Evolutionary conservation across 2,113 vertebrate genomes (phyloP), one percentile per base, ranked within the genome.

Genomic region (Salvelinus alpinus): DNA sequence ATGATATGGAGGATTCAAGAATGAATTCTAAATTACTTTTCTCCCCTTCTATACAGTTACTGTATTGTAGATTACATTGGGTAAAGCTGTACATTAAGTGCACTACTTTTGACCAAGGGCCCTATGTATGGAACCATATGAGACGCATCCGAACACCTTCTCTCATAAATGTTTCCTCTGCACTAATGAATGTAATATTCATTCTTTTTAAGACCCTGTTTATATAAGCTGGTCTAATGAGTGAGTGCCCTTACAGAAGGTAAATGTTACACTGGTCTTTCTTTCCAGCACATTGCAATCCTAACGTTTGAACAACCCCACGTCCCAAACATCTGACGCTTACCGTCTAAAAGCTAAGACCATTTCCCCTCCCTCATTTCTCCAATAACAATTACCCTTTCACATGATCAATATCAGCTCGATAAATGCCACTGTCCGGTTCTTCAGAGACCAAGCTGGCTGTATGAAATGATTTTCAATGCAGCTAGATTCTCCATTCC

Each of bases 401-500:
- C 25, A 27, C 12, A 66, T 29, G 16, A 12, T 25, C n/a, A 4
- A 5, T 54, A 54, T 54, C 51, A 54, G 88, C 84, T 77, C 59
- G 78, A 79, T 85, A 82, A 86, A 74, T 77, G 73, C 81, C 38
- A 14, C 47, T 51, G 74, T 75, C 84, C 75, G 62, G 27, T 76
- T 68, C 74, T 5, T 86, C 71, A 84, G 80, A 78, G 65, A 73
- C 80, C 80, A 74, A 62, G 64, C 78, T 75, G 31, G 60, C 70
- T 70, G 31, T 2, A 71, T 73, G 76, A 65, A 85, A 72, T 54
- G 5, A 80, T 79, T 90, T 86, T 83, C 86, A 84, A 84, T 83
- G 82, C 74, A 72, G 81, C 85, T 74, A 59, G 3, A 81, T 75
- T 72, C 86, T 84, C 78, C 72, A 86, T 89, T 54, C 51, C 12